Evolutionary conservation across 2,113 vertebrate genomes (phyloP).

Genomic region (Scophthalmus maximus): DNA sequence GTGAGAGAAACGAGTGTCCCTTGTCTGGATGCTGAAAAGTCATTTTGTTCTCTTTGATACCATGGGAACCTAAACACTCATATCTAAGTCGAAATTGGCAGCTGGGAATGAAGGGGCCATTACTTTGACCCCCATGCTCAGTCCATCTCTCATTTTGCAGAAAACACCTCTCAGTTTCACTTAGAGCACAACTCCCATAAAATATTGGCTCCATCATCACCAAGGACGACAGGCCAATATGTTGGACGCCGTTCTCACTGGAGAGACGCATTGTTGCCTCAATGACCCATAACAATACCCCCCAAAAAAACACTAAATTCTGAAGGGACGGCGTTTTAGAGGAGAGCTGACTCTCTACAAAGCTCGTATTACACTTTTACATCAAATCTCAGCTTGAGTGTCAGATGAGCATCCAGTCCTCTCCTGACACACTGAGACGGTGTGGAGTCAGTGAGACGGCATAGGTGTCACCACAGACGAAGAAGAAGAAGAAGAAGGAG

Average conservation of each 20-base stretch:
- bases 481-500: slow-evolving; percentile 6
- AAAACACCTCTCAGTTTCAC: slow-evolving; percentile 74
- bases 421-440: slow-evolving; percentile 58
- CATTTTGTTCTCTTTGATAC: slow-evolving; percentile 61
- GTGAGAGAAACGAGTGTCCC: slow-evolving; percentile 23
- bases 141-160: slow-evolving; percentile 62
- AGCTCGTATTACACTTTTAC: slow-evolving; percentile 78
- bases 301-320: slow-evolving; percentile 71
- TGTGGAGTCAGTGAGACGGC: slow-evolving; percentile 35
- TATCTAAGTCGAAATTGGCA: slow-evolving; percentile 70
- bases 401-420: slow-evolving; percentile 73
- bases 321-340: slow-evolving; percentile 69
- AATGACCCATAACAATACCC: slow-evolving; percentile 77
- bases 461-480: slow-evolving; percentile 35
- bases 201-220: slow-evolving; percentile 73
- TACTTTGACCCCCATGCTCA: slow-evolving; percentile 43
- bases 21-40: slow-evolving; percentile 53
- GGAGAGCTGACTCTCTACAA: slow-evolving; percentile 65
- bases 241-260: slow-evolving; percentile 60
- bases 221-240: slow-evolving; percentile 75
- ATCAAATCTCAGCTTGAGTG: slow-evolving; percentile 75
- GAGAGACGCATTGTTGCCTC: slow-evolving; percentile 63
- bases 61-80: slow-evolving; percentile 64
- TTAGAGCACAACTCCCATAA: slow-evolving; percentile 65
- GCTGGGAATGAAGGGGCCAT: slow-evolving; percentile 65